phyloP scores from a whole-genome alignment of 1,140 invertebrate species.

The Danaus melanippus region DNA sequence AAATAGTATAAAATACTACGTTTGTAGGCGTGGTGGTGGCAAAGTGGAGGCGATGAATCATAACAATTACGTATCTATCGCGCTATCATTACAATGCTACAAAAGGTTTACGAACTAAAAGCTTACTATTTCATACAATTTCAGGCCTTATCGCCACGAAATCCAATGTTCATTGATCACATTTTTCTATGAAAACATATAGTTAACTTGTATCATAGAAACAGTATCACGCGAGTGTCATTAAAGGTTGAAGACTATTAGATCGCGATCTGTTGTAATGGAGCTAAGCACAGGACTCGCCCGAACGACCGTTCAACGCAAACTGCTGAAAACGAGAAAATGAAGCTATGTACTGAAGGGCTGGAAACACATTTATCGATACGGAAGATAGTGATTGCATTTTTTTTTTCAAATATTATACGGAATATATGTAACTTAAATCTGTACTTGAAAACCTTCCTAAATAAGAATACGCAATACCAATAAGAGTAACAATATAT shows the following conservation, averaged over 20 bases:
- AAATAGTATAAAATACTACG: too few relatives aligned
- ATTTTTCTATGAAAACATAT: conserved; percentile 33
- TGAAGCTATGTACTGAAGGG: conserved; percentile 38
- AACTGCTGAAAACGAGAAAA: conserved; percentile 54
- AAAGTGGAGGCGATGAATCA: too few relatives aligned
- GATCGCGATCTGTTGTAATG: conserved; percentile 16
- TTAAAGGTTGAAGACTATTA: conserved; percentile 21
- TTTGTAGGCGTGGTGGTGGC: too few relatives aligned
- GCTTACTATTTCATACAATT: conserved; percentile 32
- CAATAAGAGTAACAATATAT: conserved; percentile 5
- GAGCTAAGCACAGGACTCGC: conserved; percentile 8
- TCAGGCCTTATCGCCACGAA: conserved; percentile 17
- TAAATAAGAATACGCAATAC: background rate
- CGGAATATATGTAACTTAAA: too few relatives aligned
- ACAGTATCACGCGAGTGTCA: conserved; percentile 23
- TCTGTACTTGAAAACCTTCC: too few relatives aligned
- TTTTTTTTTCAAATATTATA: too few relatives aligned
- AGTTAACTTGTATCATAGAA: conserved; percentile 14
- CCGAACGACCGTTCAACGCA: conserved; percentile 22
- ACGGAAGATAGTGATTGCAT: background rate
- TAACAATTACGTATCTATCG: too few relatives aligned
- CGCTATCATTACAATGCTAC: conserved; percentile 13
- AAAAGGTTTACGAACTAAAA: conserved; percentile 15
- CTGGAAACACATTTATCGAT: conserved; percentile 14
- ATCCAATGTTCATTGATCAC: conserved; percentile 26